Evolutionary conservation across 1,140 invertebrate genomes (phyloP).

Genomic region (Drosophila setifemur): DNA sequence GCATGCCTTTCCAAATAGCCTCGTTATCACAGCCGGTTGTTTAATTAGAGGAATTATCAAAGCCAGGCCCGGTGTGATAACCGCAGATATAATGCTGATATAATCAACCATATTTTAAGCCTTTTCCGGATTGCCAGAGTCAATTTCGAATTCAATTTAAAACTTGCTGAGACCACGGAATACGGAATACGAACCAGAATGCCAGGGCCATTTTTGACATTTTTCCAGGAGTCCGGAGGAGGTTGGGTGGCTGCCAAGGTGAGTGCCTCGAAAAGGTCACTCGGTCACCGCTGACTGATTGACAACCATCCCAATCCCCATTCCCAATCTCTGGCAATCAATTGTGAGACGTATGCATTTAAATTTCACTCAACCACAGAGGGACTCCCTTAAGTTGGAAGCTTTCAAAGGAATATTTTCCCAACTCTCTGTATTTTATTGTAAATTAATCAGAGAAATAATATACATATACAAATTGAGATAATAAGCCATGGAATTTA

Average conservation of each 20-base stretch:
- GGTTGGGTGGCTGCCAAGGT: conserved; percentile 10
- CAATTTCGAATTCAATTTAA: conserved; percentile 61
- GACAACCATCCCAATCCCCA: conserved; percentile 30
- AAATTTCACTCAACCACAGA: too few species aligned
- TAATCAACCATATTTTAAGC: not conserved
- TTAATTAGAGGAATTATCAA: conserved; percentile 15
- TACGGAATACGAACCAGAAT: conserved; percentile 37
- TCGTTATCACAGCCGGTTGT: conserved; percentile 9
- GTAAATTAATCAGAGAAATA: too few species aligned
- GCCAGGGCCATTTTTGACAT: conserved; percentile 68
- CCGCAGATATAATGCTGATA: not conserved
- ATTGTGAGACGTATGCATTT: conserved; percentile 23
- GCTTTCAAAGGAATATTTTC: not conserved
- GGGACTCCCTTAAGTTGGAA: not conserved
- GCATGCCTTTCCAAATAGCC: not conserved
- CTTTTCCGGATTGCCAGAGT: not conserved
- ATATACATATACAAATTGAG: too few species aligned
- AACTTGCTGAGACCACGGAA: conserved; percentile 5
- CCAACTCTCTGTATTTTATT: too few species aligned
- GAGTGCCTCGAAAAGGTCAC: conserved; percentile 10
- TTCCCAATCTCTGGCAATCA: conserved; percentile 30
- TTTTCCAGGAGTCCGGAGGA: conserved; percentile 38
- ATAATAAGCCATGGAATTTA: too few species aligned
- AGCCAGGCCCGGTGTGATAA: not conserved
- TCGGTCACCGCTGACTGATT: not conserved